phyloP scores from a whole-genome alignment of 2,113 vertebrate species.

The Porphyrio hochstetteri region DNA sequence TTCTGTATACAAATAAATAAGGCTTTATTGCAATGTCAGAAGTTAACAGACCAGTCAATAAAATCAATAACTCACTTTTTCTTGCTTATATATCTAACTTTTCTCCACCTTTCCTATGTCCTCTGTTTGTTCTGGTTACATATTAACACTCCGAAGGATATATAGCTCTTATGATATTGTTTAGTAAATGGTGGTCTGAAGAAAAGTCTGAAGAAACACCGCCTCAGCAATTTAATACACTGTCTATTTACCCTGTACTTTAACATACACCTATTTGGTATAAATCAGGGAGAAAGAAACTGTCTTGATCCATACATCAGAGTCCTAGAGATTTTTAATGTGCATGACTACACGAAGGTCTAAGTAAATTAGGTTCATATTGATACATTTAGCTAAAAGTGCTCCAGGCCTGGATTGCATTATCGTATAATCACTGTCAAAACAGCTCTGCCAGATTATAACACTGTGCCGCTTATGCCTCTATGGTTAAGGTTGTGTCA shows the following conservation, averaged over 20 bases:
- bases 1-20: constrained; percentile 85
- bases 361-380: constrained; percentile 32
- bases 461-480: not conserved
- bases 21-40: constrained; percentile 82
- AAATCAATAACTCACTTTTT: constrained; percentile 85
- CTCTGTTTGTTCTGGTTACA: constrained; percentile 74
- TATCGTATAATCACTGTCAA: not conserved
- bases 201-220: constrained; percentile 29
- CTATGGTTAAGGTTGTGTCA: not conserved
- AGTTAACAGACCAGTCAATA: constrained; percentile 84
- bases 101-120: constrained; percentile 72
- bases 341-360: not conserved
- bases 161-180: constrained; percentile 19
- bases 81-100: constrained; percentile 83
- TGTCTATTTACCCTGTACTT: not conserved
- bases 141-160: constrained; percentile 55
- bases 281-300: not conserved
- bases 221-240: not conserved
- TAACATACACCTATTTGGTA: not conserved
- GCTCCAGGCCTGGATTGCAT: not conserved
- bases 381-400: not conserved
- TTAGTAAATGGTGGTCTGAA: constrained; percentile 44
- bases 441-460: not conserved
- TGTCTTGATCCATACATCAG: constrained; percentile 1
- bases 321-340: constrained; percentile 8